Base-by-base conservation (phyloP, 2,797 vertebrate genomes). In the Netta rufina region DNA sequence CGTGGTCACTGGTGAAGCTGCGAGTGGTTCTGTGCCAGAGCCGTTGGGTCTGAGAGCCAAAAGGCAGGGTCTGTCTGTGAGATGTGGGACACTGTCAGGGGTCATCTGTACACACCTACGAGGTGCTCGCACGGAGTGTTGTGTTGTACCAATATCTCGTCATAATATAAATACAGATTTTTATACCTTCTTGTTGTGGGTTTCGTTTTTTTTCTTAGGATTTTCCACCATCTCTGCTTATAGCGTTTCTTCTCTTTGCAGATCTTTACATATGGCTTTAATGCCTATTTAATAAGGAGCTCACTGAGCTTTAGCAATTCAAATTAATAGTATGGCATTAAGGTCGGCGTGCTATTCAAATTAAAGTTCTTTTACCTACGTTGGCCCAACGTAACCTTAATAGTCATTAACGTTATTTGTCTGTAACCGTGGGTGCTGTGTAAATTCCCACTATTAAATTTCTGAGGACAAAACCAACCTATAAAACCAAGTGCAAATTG, bases 111-210 rank as follows among this genome's bases (percentile, higher is more conserved):
- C 45, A 93, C 96, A 97, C 65, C 5, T 97, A 98, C 98, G 96
- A 96, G 98, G 98, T 98, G 97, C 98, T 98, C 72, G 97, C 97
- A 97, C 80, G 92, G 98, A 97, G 97, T 98, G 97, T 98, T 98
- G 98, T 98, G 98, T 98, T 97, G 96, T 97, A 96, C 97, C 96
- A 96, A 98, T 97, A 97, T 98, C 98, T 98, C 94, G 82, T 98
- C 99, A 98, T 98, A 98, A 98, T 97, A 99, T 98, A 99, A 99
- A 98, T 98, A 98, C 98, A 97, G 98, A 97, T 98, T 99, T 99
- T 99, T 99, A 98, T 98, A 99, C 97, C 98, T 97, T 97, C 85
- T 75, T 91, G 72, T 67, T 90, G 84, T 94, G 60, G 86, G 75
- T 90, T 96, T 92, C 20, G 9, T 57, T 58, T 65, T 73, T 73